Evolutionary conservation across 2,113 vertebrate genomes (phyloP).

Genomic region (Clarias gariepinus): DNA sequence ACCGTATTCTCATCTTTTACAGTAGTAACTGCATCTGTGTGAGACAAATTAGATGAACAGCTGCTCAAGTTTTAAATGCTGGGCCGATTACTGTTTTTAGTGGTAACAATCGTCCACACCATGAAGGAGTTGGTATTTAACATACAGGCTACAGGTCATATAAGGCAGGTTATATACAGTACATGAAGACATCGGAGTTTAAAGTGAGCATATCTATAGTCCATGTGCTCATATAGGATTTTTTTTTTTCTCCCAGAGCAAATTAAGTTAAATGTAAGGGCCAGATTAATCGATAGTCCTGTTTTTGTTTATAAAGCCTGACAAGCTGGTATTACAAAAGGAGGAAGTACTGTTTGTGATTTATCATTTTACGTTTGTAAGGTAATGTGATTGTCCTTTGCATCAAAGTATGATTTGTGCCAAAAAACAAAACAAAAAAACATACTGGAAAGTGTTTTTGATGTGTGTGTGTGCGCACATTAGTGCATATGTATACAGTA

Average conservation of each 20-base stretch:
- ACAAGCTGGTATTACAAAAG: slow-evolving; percentile 9
- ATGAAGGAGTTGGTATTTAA: neutral
- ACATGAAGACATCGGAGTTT: neutral
- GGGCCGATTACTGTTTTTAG: neutral
- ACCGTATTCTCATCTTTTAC: neutral
- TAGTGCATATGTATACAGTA: neutral
- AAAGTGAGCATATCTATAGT: slow-evolving; percentile 12
- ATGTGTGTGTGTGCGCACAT: neutral
- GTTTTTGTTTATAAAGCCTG: neutral
- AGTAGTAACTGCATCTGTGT: neutral
- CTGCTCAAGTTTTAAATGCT: neutral
- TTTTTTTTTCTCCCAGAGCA: neutral
- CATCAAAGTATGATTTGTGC: slow-evolving; percentile 48
- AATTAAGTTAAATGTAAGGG: slow-evolving; percentile 2
- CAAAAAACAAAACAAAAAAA: slow-evolving; percentile 25
- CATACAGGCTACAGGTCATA: neutral
- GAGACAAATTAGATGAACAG: neutral
- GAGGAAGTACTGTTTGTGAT: slow-evolving; percentile 21
- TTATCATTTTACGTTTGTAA: slow-evolving; percentile 9
- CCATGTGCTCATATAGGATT: neutral
- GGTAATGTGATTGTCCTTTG: slow-evolving; percentile 33
- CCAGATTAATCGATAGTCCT: neutral
- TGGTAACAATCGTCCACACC: neutral
- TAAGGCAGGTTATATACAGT: neutral
- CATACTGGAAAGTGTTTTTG: neutral